Evolutionary conservation across 2,113 vertebrate species (phyloP).

Genomic region (Ardeotis arabs): DNA sequence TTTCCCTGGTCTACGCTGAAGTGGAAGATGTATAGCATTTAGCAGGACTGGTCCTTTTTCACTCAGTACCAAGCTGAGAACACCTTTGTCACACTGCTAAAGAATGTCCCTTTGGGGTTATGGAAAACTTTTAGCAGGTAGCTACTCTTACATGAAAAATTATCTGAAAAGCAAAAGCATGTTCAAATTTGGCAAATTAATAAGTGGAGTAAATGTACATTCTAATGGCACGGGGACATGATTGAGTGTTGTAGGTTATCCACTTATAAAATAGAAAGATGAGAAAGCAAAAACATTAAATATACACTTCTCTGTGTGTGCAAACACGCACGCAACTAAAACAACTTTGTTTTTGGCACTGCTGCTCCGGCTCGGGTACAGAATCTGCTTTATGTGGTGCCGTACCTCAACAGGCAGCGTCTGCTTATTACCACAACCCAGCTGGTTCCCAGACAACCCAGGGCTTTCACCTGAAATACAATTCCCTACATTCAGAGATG

Average conservation of each 20-base stretch:
- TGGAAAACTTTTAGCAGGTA: background rate
- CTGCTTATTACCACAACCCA: background rate
- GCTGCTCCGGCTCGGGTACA: background rate
- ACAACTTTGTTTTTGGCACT: background rate
- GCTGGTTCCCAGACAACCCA: background rate
- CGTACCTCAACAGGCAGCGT: background rate
- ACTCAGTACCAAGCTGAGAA: background rate
- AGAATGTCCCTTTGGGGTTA: background rate
- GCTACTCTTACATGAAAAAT: background rate
- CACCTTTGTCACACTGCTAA: background rate
- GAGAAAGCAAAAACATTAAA: background rate
- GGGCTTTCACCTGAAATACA: background rate
- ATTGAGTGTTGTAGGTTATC: background rate
- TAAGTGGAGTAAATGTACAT: background rate
- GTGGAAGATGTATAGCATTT: background rate
- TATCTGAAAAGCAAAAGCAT: background rate
- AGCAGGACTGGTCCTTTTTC: background rate
- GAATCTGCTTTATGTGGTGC: background rate
- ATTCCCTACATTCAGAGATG: background rate
- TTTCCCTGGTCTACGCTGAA: background rate
- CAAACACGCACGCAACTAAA: background rate
- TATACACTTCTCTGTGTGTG: rapidly evolving
- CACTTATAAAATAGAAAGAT: background rate
- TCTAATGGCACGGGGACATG: background rate
- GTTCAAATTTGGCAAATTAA: background rate